Evolutionary conservation across 2,888 invertebrate species (phyloP).

Genomic region (Peribatodes rhomboidaria): DNA sequence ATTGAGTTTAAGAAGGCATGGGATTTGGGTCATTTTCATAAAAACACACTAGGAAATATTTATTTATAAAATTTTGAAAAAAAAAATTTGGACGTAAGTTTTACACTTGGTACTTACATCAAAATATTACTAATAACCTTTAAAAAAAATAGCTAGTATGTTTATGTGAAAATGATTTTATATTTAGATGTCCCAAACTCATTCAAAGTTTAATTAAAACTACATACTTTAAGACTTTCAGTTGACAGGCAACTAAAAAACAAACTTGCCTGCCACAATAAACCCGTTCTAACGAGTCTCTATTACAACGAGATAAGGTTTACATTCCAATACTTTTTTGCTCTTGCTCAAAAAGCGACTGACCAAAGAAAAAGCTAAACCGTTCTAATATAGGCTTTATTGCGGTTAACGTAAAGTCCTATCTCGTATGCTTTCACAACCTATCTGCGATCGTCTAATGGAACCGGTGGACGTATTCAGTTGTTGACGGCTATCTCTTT

Average conservation of each 20-base stretch:
- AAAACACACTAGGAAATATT: too few relatives aligned
- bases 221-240: too few relatives aligned
- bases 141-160: too few relatives aligned
- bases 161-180: too few relatives aligned
- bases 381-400: constrained; percentile 3
- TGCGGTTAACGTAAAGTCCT: neutral
- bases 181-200: too few relatives aligned
- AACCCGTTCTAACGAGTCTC: neutral
- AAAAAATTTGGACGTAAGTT: too few relatives aligned
- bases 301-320: neutral
- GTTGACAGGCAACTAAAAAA: neutral
- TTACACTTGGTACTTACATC: too few relatives aligned
- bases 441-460: constrained; percentile 28
- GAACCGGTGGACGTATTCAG: constrained; percentile 49
- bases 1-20: too few relatives aligned
- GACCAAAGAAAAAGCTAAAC: neutral
- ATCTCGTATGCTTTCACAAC: constrained; percentile 15
- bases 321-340: constrained; percentile 1
- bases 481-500: constrained; percentile 67
- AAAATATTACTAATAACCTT: too few relatives aligned
- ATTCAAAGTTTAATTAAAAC: too few relatives aligned
- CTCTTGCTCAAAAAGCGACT: neutral
- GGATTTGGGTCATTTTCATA: too few relatives aligned
- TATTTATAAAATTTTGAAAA: too few relatives aligned
- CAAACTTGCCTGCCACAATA: neutral